Conservation (phyloP, 1,140 invertebrate species). For the Helicoverpa zea region DNA sequence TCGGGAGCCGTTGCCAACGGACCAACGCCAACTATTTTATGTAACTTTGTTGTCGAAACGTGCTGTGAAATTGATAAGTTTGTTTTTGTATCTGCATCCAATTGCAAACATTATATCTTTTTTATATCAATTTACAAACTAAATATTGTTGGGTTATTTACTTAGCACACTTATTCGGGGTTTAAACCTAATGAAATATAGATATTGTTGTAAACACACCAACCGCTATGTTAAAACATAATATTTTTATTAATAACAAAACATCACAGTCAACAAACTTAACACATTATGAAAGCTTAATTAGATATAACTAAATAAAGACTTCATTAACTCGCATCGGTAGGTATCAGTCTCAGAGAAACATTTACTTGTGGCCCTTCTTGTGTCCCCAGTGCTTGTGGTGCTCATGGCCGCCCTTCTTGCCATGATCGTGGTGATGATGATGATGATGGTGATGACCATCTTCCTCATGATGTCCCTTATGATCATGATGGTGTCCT, state of each 20-base stretch:
- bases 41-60: slow-evolving; percentile 82
- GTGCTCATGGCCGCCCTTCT: slow-evolving; percentile 88
- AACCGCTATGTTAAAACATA: slow-evolving; percentile 10
- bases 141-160: not conserved
- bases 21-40: slow-evolving; percentile 77
- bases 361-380: slow-evolving; percentile 84
- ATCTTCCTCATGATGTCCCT: slow-evolving; percentile 85
- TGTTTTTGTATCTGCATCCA: slow-evolving; percentile 59
- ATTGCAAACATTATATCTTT: slow-evolving; percentile 55
- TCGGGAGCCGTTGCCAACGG: slow-evolving; percentile 74
- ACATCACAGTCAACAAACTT: slow-evolving; percentile 74
- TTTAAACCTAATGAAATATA: not conserved
- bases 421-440: slow-evolving; percentile 88
- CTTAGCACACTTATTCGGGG: not conserved
- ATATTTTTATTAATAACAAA: slow-evolving; percentile 55
- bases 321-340: slow-evolving; percentile 61
- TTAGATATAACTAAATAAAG: slow-evolving; percentile 68
- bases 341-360: slow-evolving; percentile 53
- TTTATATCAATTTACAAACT: slow-evolving; percentile 51
- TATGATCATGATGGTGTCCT: slow-evolving; percentile 84
- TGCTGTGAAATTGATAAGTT: slow-evolving; percentile 73
- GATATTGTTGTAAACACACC: slow-evolving; percentile 6
- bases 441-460: slow-evolving; percentile 88
- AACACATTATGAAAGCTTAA: slow-evolving; percentile 67
- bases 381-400: slow-evolving; percentile 87